Percentiles rank a stretch among this genome's conserved stretches.
phyloP scores from a whole-genome alignment of 2,797 vertebrate genomes.

The Chaunax sp. region DNA sequence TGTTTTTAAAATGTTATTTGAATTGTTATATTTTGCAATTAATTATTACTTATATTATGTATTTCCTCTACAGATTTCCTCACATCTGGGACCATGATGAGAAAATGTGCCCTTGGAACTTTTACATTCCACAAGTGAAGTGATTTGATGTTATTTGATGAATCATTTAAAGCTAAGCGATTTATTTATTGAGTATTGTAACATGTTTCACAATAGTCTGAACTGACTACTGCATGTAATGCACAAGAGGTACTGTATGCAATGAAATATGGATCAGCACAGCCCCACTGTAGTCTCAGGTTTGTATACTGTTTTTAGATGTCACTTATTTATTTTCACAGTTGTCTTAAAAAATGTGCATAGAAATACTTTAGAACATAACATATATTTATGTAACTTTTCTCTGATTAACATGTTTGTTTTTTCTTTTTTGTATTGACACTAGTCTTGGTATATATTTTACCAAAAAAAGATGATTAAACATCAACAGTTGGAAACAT shows the following conservation, averaged over 20 bases:
- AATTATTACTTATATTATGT: conserved; percentile 1
- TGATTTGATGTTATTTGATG: conserved; percentile 23
- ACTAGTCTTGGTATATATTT: conserved; percentile 27
- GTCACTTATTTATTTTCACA: conserved; percentile 66
- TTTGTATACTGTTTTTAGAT: conserved; percentile 43
- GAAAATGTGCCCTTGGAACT: conserved; percentile 8
- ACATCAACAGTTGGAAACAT: conserved; percentile 21
- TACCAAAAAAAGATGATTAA: conserved; percentile 23
- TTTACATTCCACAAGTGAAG: conserved; percentile 21
- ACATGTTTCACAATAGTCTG: conserved; percentile 28
- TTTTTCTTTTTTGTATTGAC: conserved; percentile 11
- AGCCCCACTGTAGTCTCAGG: conserved; percentile 45
- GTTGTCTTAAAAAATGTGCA: conserved; percentile 42
- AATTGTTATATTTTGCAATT: neutral
- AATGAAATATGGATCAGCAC: conserved; percentile 41
- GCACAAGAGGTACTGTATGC: conserved; percentile 42
- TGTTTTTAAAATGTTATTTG: neutral
- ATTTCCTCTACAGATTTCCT: conserved; percentile 45
- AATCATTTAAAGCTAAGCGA: conserved; percentile 10
- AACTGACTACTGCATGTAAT: conserved; percentile 30
- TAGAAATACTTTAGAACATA: conserved; percentile 27
- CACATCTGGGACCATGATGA: conserved; percentile 12
- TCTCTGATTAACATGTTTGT: conserved; percentile 27
- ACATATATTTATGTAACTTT: conserved; percentile 46
- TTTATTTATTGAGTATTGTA: conserved; percentile 45